Percentiles rank a stretch among this genome's conserved stretches.
Conservation (phyloP, 1,140 invertebrate genomes). For the Zaprionus nigranus region DNA sequence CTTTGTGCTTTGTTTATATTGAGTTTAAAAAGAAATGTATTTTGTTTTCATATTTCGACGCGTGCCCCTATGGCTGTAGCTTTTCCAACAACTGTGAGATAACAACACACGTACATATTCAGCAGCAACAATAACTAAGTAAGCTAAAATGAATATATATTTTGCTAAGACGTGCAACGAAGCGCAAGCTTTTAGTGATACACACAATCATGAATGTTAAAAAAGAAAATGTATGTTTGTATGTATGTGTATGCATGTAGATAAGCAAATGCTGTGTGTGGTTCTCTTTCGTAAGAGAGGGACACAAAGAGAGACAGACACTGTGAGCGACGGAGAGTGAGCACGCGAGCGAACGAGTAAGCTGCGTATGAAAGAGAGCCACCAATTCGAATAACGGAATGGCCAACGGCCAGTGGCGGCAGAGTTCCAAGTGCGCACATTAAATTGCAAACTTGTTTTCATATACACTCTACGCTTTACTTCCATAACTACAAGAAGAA, state of each 20-base stretch:
- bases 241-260: slow-evolving; percentile 8
- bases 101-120: slow-evolving; percentile 38
- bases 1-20: slow-evolving; percentile 51
- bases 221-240: slow-evolving; percentile 19
- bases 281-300: slow-evolving; percentile 31
- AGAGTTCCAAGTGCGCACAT: slow-evolving; percentile 78
- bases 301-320: slow-evolving; percentile 16
- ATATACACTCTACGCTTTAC: slow-evolving; percentile 64
- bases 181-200: slow-evolving; percentile 47
- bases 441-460: slow-evolving; percentile 83
- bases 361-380: slow-evolving; percentile 45
- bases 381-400: slow-evolving; percentile 49
- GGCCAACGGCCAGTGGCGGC: slow-evolving; percentile 45
- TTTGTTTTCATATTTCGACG: slow-evolving; percentile 51
- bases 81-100: slow-evolving; percentile 50
- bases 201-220: slow-evolving; percentile 30
- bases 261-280: slow-evolving; percentile 35
- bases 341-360: slow-evolving; percentile 2
- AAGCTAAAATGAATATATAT: slow-evolving; percentile 60
- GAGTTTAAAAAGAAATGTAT: slow-evolving; percentile 57
- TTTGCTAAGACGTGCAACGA: slow-evolving; percentile 71
- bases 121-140: slow-evolving; percentile 44
- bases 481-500: slow-evolving; percentile 47
- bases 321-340: background rate
- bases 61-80: slow-evolving; percentile 41